Evolutionary conservation across 2,113 vertebrate species (phyloP).

Genomic region (Thryonomys swinderianus): DNA sequence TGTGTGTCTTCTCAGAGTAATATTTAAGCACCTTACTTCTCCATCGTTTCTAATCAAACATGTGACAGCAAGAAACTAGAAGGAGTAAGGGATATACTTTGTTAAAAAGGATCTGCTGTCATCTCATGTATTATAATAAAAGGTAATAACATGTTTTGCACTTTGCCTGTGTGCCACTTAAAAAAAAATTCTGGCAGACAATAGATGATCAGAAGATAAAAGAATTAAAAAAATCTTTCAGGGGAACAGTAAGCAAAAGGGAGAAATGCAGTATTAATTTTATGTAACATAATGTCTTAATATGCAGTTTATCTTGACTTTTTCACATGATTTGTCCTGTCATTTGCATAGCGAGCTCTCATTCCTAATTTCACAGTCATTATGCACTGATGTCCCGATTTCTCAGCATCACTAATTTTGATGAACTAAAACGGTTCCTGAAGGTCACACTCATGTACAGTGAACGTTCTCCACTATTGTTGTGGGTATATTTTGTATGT

Average conservation of each 20-base stretch:
- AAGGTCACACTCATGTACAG: slow-evolving; percentile 91
- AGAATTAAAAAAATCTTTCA: slow-evolving; percentile 82
- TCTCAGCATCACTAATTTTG: slow-evolving; percentile 99
- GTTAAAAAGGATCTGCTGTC: slow-evolving; percentile 89
- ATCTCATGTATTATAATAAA: slow-evolving; percentile 88
- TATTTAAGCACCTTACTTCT: slow-evolving; percentile 88
- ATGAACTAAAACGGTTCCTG: slow-evolving; percentile 97
- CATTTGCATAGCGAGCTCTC: slow-evolving; percentile 95
- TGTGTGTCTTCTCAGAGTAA: slow-evolving; percentile 85
- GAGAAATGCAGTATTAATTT: slow-evolving; percentile 94
- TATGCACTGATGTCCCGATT: slow-evolving; percentile 98
- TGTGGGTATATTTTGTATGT: slow-evolving; percentile 52
- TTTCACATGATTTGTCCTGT: slow-evolving; percentile 96
- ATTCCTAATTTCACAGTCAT: slow-evolving; percentile 99
- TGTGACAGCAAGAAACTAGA: slow-evolving; percentile 87
- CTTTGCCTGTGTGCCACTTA: slow-evolving; percentile 85
- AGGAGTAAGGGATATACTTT: slow-evolving; percentile 89
- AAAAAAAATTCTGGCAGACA: slow-evolving; percentile 85
- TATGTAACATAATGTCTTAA: slow-evolving; percentile 94
- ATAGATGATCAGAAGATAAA: slow-evolving; percentile 90
- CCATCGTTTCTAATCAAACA: slow-evolving; percentile 89
- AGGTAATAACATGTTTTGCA: slow-evolving; percentile 91
- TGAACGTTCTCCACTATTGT: slow-evolving; percentile 71
- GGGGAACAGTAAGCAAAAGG: slow-evolving; percentile 86
- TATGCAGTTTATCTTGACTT: slow-evolving; percentile 96